phyloP scores from a whole-genome alignment of 2,797 vertebrate genomes.

The Octomys mimax region DNA sequence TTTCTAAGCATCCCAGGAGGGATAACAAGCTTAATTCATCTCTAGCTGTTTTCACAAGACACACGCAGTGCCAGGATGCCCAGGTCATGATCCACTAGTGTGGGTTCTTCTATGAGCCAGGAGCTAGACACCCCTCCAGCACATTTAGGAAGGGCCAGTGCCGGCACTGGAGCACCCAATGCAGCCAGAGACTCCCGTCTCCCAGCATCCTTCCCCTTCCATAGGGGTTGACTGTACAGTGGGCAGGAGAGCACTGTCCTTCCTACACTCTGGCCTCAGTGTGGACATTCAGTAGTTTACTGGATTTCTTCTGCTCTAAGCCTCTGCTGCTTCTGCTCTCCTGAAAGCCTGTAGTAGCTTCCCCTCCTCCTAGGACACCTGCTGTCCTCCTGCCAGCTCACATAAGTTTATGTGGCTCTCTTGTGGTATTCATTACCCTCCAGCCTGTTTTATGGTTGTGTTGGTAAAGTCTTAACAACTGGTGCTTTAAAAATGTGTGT shows the following conservation, averaged over 20 bases:
- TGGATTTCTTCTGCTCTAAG: neutral
- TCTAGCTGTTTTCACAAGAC: neutral
- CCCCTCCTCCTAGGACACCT: neutral
- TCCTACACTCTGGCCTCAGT: neutral
- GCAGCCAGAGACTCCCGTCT: fast-evolving
- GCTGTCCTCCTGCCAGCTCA: neutral
- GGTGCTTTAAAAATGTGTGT: neutral
- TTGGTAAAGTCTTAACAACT: neutral
- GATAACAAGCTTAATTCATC: neutral
- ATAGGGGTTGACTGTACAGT: neutral
- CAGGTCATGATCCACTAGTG: neutral
- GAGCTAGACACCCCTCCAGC: neutral
- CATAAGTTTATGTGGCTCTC: neutral
- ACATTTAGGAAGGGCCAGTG: neutral
- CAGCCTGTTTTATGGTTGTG: neutral
- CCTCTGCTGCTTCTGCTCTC: neutral
- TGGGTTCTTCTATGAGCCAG: neutral
- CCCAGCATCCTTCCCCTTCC: neutral
- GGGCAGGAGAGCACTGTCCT: neutral
- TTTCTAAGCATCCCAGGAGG: neutral
- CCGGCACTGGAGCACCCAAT: neutral
- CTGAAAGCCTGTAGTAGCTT: fast-evolving
- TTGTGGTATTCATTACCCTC: neutral
- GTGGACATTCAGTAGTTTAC: neutral
- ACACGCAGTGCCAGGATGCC: neutral